Conservation (phyloP, 2,888 invertebrate genomes). For the Philereme vetulata region DNA sequence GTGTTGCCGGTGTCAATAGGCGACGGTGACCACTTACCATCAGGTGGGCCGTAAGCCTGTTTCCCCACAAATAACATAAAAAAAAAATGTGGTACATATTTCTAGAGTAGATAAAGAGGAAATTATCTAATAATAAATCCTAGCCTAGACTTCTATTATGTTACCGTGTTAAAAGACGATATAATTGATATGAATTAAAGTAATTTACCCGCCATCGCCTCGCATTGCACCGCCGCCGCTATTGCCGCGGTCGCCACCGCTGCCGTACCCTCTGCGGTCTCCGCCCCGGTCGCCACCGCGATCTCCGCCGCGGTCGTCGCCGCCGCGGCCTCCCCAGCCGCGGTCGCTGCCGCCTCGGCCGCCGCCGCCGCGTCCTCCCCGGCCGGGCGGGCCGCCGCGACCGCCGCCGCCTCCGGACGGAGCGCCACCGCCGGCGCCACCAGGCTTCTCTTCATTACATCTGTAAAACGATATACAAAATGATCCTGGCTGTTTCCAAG, state of each 20-base stretch:
- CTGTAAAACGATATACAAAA: constrained; percentile 57
- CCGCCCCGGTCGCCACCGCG: constrained; percentile 58
- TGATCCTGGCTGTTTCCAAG: too few species aligned
- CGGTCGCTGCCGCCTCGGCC: constrained; percentile 51
- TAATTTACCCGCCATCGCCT: constrained; percentile 72
- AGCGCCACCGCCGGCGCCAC: constrained; percentile 73
- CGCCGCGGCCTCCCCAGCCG: constrained; percentile 53
- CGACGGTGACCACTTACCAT: too few species aligned
- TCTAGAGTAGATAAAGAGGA: too few species aligned
- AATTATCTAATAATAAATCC: too few species aligned
- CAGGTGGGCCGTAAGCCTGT: too few species aligned
- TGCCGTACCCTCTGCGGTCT: constrained; percentile 61
- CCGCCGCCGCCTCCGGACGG: constrained; percentile 56
- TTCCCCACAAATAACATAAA: too few species aligned
- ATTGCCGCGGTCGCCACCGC: constrained; percentile 52
- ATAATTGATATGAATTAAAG: too few species aligned
- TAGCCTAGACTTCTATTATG: too few species aligned
- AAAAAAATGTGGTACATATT: too few species aligned
- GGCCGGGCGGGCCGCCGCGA: constrained; percentile 59
- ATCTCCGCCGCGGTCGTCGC: constrained; percentile 54
- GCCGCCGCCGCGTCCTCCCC: constrained; percentile 57
- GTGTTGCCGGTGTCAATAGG: too few species aligned
- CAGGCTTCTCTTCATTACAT: constrained; percentile 80
- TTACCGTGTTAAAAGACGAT: too few species aligned
- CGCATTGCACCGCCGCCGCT: constrained; percentile 69